Evolutionary conservation across 1,140 invertebrate genomes (phyloP).

Genomic region (Venustaconcha ellipsiformis): DNA sequence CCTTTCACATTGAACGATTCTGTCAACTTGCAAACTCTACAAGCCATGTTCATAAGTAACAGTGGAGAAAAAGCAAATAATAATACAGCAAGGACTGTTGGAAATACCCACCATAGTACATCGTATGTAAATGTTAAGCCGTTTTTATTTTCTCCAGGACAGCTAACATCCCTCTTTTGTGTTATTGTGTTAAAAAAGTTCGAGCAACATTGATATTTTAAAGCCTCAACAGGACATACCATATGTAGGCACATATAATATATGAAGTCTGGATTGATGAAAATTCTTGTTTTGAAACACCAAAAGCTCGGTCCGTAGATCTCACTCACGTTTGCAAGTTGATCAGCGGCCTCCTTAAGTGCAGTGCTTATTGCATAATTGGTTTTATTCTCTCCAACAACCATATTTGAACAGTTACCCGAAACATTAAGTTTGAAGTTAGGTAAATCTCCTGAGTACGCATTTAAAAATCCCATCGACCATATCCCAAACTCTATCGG

Average conservation of each 20-base stretch:
- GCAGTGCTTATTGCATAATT: slow-evolving; percentile 15
- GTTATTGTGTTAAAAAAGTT: slow-evolving; percentile 4
- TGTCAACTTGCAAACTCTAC: neutral
- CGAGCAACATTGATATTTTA: slow-evolving; percentile 17
- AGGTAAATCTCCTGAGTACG: slow-evolving; percentile 2
- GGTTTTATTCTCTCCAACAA: slow-evolving; percentile 2
- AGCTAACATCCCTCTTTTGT: neutral
- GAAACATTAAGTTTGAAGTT: neutral
- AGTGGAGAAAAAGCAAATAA: slow-evolving; percentile 17
- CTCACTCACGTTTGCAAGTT: neutral
- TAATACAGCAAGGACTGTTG: slow-evolving; percentile 14
- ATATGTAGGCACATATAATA: slow-evolving; percentile 25
- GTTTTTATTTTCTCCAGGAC: neutral
- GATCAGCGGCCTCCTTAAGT: slow-evolving; percentile 1
- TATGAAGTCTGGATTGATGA: slow-evolving; percentile 1
- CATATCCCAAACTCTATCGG: slow-evolving; percentile 26
- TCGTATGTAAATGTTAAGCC: slow-evolving; percentile 10
- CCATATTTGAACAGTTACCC: slow-evolving; percentile 24
- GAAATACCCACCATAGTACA: slow-evolving; percentile 17
- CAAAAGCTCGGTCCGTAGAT: slow-evolving; percentile 23
- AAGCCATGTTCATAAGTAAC: slow-evolving; percentile 12
- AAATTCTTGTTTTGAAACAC: slow-evolving; percentile 11
- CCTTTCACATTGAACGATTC: neutral
- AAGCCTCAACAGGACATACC: slow-evolving; percentile 16
- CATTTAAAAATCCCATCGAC: slow-evolving; percentile 17